Conservation (phyloP, 2,797 vertebrate species). For the Sebastes iracundus region DNA sequence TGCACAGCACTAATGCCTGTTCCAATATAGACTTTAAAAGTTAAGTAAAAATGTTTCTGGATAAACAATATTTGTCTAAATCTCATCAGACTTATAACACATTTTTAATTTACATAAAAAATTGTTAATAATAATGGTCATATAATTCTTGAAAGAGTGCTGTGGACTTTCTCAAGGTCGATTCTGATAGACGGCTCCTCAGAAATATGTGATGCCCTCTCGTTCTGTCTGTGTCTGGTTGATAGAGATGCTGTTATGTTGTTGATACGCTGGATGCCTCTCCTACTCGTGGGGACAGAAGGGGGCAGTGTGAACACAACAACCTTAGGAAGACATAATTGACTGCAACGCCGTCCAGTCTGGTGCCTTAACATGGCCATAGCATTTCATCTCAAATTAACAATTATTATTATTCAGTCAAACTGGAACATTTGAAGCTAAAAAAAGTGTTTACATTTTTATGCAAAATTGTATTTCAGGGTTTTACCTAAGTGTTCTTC, state of each 20-base stretch:
- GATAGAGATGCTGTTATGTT: conserved; percentile 62
- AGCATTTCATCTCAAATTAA: neutral
- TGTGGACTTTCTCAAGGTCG: neutral
- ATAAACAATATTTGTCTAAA: neutral
- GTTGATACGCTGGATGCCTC: conserved; percentile 42
- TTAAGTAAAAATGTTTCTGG: conserved; percentile 14
- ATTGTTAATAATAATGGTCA: neutral
- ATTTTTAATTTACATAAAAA: neutral
- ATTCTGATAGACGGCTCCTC: neutral
- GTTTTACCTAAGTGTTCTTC: neutral
- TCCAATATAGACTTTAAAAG: conserved; percentile 33
- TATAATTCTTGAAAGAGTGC: neutral
- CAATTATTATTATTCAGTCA: neutral
- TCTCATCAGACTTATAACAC: neutral
- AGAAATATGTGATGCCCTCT: conserved; percentile 11
- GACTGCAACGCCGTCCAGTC: conserved; percentile 17
- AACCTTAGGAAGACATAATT: conserved; percentile 46
- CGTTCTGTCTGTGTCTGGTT: conserved; percentile 28
- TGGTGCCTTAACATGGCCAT: neutral
- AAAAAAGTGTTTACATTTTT: too few species aligned
- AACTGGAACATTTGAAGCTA: neutral
- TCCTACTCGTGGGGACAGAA: conserved; percentile 63
- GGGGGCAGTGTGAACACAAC: conserved; percentile 78
- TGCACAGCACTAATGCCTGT: conserved; percentile 37
- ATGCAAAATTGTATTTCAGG: too few species aligned